Conservation (phyloP, 1,140 invertebrate genomes). For the Conus betulinus region DNA sequence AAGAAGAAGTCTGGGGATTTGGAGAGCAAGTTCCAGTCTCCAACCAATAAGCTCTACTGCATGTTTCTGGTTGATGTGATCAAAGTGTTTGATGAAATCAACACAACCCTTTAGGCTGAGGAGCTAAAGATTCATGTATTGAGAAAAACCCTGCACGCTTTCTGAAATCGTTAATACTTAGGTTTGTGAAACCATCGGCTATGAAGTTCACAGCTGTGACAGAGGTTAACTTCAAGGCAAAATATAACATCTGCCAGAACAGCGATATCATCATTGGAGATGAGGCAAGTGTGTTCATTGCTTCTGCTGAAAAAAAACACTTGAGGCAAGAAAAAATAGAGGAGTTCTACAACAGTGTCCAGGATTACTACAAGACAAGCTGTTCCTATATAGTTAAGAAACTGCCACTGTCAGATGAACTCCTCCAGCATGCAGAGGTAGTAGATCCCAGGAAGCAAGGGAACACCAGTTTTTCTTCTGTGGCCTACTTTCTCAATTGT, state of each 20-base stretch:
- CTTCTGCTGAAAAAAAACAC: background rate
- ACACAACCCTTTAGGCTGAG: slow-evolving; percentile 3
- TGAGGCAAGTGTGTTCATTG: background rate
- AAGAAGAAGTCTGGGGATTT: slow-evolving; percentile 12
- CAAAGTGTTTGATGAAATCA: slow-evolving; percentile 8
- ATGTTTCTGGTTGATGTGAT: slow-evolving; percentile 14
- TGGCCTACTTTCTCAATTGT: slow-evolving; percentile 4
- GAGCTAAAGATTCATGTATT: background rate
- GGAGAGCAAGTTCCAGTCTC: slow-evolving; percentile 8
- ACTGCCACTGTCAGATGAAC: slow-evolving; percentile 23
- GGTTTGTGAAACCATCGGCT: slow-evolving; percentile 28
- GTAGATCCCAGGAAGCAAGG: slow-evolving; percentile 21
- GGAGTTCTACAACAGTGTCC: background rate
- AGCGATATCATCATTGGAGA: slow-evolving; percentile 20
- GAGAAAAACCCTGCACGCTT: background rate
- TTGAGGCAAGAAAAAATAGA: background rate
- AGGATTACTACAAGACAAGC: background rate
- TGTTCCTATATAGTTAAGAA: slow-evolving; percentile 9
- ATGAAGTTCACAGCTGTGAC: background rate
- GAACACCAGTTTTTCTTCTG: background rate
- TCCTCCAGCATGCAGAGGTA: slow-evolving; percentile 13
- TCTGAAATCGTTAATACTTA: background rate
- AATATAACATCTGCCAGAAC: background rate
- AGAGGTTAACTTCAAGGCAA: background rate
- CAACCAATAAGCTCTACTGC: slow-evolving; percentile 13